Conservation (phyloP, 2,888 invertebrate genomes). For the Camponotus fellah region DNA sequence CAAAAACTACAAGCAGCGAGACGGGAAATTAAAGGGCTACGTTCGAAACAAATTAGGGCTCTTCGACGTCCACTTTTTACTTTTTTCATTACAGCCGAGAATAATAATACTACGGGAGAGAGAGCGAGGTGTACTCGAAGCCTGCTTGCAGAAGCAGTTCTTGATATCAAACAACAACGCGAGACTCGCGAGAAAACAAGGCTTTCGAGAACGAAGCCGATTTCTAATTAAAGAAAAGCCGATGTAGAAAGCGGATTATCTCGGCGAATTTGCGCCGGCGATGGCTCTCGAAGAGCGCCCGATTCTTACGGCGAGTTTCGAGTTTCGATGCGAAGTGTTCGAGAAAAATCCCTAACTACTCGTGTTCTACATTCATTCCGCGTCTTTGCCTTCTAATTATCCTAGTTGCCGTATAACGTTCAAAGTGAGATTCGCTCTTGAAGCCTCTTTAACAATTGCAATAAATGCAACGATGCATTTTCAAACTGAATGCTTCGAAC, state of each 20-base stretch:
- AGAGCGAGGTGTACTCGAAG: not conserved
- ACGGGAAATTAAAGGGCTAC: conserved; percentile 67
- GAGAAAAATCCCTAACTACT: not conserved
- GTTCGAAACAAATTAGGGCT: conserved; percentile 63
- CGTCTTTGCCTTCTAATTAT: not conserved
- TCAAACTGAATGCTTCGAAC: not conserved
- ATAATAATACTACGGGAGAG: conserved; percentile 49
- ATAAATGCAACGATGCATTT: not conserved
- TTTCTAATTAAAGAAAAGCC: conserved; percentile 52
- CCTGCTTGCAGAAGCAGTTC: not conserved
- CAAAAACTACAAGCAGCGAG: conserved; percentile 52
- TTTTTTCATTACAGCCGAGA: conserved; percentile 52
- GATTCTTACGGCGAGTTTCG: conserved; percentile 55
- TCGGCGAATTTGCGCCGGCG: not conserved
- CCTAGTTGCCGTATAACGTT: not conserved
- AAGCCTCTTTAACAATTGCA: not conserved
- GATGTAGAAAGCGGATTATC: conserved; percentile 39
- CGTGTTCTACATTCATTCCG: not conserved
- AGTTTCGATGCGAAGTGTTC: conserved; percentile 43
- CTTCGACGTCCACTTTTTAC: conserved; percentile 50
- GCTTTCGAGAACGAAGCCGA: not conserved
- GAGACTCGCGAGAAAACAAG: not conserved
- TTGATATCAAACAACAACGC: conserved; percentile 16
- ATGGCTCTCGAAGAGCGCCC: conserved; percentile 55
- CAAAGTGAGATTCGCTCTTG: not conserved